phyloP scores from a whole-genome alignment of 2,888 invertebrate genomes.

The Quadriops clusia region DNA sequence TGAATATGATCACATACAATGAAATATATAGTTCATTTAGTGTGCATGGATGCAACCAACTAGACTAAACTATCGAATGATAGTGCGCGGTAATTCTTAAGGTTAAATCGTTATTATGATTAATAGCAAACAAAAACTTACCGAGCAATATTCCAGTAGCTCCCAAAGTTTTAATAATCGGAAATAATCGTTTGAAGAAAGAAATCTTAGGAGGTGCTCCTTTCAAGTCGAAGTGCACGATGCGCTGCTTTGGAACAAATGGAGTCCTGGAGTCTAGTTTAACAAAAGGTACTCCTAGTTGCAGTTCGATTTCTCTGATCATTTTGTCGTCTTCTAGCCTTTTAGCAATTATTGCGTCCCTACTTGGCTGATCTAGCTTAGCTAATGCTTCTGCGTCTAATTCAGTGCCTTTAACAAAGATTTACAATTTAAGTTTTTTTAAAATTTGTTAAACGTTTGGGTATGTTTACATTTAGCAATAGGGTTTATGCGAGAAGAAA shows the following conservation, averaged over 20 bases:
- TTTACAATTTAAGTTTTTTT: too few relatives aligned
- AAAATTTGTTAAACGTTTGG: conserved; percentile 1
- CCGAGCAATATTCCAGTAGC: conserved; percentile 53
- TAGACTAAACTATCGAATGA: too few relatives aligned
- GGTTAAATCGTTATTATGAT: too few relatives aligned
- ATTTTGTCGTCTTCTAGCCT: conserved; percentile 18
- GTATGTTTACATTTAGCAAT: conserved; percentile 1
- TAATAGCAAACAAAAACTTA: conserved; percentile 17
- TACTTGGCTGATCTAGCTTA: conserved; percentile 33
- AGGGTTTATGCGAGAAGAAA: neutral
- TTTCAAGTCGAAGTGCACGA: conserved; percentile 68
- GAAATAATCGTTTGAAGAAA: conserved; percentile 47
- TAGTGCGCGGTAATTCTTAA: too few relatives aligned
- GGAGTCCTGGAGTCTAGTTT: conserved; percentile 33
- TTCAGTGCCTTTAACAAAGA: too few relatives aligned
- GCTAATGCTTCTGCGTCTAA: conserved; percentile 10
- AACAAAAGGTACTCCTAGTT: conserved; percentile 36
- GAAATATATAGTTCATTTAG: too few relatives aligned
- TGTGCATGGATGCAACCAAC: neutral
- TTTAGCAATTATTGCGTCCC: conserved; percentile 30
- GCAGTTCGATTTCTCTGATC: conserved; percentile 28
- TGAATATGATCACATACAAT: too few relatives aligned
- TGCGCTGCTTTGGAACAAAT: conserved; percentile 40
- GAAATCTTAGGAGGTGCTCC: conserved; percentile 59
- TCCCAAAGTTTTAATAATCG: conserved; percentile 47